Conservation (phyloP, 2,113 vertebrate species). For the Phalacrocorax carbo region DNA sequence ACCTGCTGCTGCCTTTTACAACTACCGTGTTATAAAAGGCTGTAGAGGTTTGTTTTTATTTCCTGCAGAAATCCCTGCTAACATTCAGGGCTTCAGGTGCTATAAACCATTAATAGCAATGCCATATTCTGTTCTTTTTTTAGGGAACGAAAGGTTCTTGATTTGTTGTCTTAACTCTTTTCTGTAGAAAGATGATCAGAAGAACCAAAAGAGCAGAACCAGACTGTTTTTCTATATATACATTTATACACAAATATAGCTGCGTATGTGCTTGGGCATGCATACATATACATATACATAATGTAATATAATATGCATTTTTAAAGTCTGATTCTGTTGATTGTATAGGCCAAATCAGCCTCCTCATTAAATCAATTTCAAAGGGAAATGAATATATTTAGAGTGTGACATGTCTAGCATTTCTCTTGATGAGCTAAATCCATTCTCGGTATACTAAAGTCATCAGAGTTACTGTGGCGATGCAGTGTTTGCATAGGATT, state of each 20-base stretch:
- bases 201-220: not conserved
- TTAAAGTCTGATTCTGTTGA: constrained; percentile 39
- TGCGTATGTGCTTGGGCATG: not conserved
- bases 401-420: constrained; percentile 53
- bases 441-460: constrained; percentile 7
- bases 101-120: not conserved
- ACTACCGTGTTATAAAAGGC: accelerated
- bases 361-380: constrained; percentile 58
- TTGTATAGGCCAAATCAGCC: constrained; percentile 46
- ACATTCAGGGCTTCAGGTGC: not conserved
- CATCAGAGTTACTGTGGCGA: not conserved
- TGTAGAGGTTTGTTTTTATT: not conserved
- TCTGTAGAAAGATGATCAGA: not conserved
- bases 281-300: constrained; percentile 30
- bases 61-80: not conserved
- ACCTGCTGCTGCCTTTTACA: not conserved
- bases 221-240: not conserved
- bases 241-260: not conserved
- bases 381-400: constrained; percentile 60
- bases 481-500: constrained; percentile 1
- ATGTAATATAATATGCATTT: constrained; percentile 24
- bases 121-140: not conserved
- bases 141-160: not conserved
- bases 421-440: constrained; percentile 49
- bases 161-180: not conserved